A percentile compares a stretch with the other conserved stretches of the same genome.
phyloP scores from a whole-genome alignment of 2,888 invertebrate species.

The Archips crataeganus region DNA sequence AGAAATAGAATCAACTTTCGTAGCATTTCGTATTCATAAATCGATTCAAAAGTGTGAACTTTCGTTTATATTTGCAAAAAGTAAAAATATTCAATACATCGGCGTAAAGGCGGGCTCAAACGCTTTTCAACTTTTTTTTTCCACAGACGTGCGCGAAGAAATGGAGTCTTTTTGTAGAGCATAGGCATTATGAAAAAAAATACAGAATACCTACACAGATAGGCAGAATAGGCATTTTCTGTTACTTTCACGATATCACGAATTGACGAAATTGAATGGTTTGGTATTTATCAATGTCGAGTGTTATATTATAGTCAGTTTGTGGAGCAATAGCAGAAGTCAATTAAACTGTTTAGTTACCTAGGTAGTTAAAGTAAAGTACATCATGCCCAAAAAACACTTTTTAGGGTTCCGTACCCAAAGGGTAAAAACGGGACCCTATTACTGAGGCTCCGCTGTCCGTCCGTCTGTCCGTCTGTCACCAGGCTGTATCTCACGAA shows the following conservation, averaged over 20 bases:
- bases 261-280: neutral
- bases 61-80: constrained; percentile 32
- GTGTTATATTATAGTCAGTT: too few species aligned
- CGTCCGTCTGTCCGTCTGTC: too few species aligned
- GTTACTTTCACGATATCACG: constrained; percentile 6
- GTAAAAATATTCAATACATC: constrained; percentile 23
- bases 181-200: constrained; percentile 13
- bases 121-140: constrained; percentile 25
- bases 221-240: neutral
- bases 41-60: constrained; percentile 37
- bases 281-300: neutral
- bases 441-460: too few species aligned
- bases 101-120: constrained; percentile 19
- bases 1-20: constrained; percentile 29
- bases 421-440: too few species aligned
- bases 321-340: neutral
- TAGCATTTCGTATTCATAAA: constrained; percentile 33
- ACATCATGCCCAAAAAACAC: too few species aligned
- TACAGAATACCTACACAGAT: constrained; percentile 1
- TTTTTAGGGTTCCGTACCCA: too few species aligned
- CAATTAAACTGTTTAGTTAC: neutral
- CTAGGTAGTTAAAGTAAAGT: neutral
- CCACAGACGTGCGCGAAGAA: constrained; percentile 16
- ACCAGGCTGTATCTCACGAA: too few species aligned
- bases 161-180: constrained; percentile 17